Conservation (phyloP, 2,797 vertebrate species). For the Labeo calbasu region DNA sequence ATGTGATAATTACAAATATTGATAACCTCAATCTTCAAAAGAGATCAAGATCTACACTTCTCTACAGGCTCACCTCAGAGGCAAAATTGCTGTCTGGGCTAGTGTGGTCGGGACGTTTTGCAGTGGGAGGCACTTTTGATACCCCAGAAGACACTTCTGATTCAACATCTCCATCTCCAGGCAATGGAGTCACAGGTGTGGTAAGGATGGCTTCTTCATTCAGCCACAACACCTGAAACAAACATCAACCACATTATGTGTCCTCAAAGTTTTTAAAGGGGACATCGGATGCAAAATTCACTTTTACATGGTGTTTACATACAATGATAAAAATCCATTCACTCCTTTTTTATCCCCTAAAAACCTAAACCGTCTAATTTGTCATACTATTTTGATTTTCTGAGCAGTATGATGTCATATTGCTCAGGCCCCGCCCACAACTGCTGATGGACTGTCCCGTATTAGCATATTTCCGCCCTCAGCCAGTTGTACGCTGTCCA, state of each 20-base stretch:
- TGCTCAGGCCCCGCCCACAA: too few species aligned
- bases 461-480: too few species aligned
- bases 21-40: not conserved
- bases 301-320: too few species aligned
- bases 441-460: too few species aligned
- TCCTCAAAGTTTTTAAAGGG: not conserved
- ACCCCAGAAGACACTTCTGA: conserved; percentile 64
- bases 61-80: conserved; percentile 78
- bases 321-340: too few species aligned
- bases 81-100: conserved; percentile 84
- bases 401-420: too few species aligned
- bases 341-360: too few species aligned
- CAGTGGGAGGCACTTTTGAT: conserved; percentile 68
- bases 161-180: conserved; percentile 62
- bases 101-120: conserved; percentile 76
- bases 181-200: conserved; percentile 71
- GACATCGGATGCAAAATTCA: too few species aligned
- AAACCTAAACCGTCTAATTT: too few species aligned
- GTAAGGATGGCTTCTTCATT: conserved; percentile 77
- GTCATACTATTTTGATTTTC: too few species aligned
- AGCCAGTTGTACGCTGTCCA: too few species aligned
- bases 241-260: not conserved
- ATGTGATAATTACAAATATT: not conserved
- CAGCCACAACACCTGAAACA: conserved; percentile 83
- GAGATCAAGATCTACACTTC: not conserved